Evolutionary conservation across 2,797 vertebrate genomes (phyloP).

Genomic region (Phalanger gymnotis): DNA sequence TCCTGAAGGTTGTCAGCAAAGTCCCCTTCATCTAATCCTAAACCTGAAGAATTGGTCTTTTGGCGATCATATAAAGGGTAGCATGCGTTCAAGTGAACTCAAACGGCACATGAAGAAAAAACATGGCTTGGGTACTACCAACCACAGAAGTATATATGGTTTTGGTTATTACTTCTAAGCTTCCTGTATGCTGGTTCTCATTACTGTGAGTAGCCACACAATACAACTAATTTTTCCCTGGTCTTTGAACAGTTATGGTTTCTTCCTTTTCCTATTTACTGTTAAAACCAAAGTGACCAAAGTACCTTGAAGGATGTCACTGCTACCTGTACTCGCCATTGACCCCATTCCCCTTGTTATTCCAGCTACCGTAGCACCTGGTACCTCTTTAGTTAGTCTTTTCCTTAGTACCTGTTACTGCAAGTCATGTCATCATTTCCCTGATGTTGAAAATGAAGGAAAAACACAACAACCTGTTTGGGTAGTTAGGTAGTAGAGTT

Average conservation of each 20-base stretch:
- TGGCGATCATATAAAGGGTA: background rate
- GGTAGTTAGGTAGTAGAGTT: background rate
- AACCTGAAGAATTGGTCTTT: constrained; percentile 10
- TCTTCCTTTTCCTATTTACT: background rate
- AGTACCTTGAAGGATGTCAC: background rate
- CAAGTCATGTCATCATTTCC: too few relatives aligned
- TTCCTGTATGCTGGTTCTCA: background rate
- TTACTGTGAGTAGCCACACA: background rate
- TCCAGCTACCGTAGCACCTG: background rate
- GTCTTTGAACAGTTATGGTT: background rate
- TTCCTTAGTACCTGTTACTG: background rate
- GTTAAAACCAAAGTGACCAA: background rate
- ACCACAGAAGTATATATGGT: background rate
- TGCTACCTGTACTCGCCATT: background rate
- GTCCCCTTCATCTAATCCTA: background rate
- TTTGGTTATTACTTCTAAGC: background rate
- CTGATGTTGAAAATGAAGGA: too few relatives aligned
- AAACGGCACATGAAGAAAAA: background rate
- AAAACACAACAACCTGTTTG: too few relatives aligned
- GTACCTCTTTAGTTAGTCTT: background rate
- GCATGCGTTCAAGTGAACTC: background rate
- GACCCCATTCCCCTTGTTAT: background rate
- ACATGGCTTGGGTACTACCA: background rate
- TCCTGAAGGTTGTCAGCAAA: constrained; percentile 11
- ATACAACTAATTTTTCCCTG: background rate